Conservation (phyloP, 2,797 vertebrate genomes). For the Masticophis lateralis region DNA sequence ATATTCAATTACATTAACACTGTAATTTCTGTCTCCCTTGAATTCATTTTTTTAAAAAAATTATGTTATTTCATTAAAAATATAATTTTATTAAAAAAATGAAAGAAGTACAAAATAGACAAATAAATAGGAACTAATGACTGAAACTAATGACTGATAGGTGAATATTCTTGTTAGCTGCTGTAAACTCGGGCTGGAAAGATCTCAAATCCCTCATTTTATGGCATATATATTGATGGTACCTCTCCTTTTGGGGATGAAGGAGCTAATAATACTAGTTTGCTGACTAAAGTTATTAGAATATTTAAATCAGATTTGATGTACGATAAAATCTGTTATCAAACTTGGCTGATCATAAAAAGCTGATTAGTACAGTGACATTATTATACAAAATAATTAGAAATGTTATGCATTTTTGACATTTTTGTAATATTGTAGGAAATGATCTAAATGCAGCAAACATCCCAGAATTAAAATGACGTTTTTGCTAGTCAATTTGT, state of each 20-base stretch:
- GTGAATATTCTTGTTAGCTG: background rate
- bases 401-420: background rate
- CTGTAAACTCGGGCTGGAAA: background rate
- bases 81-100: background rate
- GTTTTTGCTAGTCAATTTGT: background rate
- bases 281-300: background rate
- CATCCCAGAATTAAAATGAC: background rate
- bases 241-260: background rate
- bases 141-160: background rate
- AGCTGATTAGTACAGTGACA: background rate
- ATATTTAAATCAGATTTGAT: background rate
- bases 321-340: background rate
- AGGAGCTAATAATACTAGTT: background rate
- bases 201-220: background rate
- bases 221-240: background rate
- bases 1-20: background rate
- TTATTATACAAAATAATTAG: background rate
- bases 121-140: background rate
- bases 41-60: background rate
- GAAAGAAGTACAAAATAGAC: background rate
- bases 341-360: background rate
- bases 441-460: background rate
- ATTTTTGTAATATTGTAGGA: background rate
- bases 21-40: background rate
- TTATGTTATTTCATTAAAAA: background rate